Conservation (phyloP, 2,888 invertebrate genomes). For the Euclidia mi region DNA sequence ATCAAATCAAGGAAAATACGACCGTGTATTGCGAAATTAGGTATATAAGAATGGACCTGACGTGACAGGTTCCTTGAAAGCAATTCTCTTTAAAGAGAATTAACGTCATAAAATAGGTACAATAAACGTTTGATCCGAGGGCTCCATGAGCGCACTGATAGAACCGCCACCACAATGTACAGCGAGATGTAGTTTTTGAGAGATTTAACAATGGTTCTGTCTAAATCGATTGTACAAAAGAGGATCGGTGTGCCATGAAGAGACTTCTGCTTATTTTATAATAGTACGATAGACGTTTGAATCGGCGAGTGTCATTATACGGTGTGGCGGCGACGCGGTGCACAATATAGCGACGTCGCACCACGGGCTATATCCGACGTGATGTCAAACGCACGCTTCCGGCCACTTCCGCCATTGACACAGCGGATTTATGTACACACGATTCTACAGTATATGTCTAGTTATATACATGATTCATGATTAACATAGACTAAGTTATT, state of each 20-base stretch:
- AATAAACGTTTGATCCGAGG: conserved; percentile 50
- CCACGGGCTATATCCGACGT: conserved; percentile 58
- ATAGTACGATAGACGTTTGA: conserved; percentile 23
- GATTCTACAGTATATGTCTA: background rate
- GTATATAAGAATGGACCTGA: conserved; percentile 36
- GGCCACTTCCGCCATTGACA: conserved; percentile 57
- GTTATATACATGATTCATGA: background rate
- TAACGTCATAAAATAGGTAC: conserved; percentile 47
- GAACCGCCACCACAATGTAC: conserved; percentile 22
- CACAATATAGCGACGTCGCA: conserved; percentile 51
- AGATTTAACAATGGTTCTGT: conserved; percentile 16
- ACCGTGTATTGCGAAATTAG: conserved; percentile 47
- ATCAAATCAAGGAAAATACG: conserved; percentile 63
- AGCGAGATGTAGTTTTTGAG: conserved; percentile 19
- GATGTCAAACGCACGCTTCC: conserved; percentile 61
- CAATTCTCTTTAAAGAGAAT: conserved; percentile 50
- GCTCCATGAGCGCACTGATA: conserved; percentile 34
- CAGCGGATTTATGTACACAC: conserved; percentile 50
- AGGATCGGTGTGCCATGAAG: conserved; percentile 10
- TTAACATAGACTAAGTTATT: conserved; percentile 1
- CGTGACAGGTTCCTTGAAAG: conserved; percentile 45
- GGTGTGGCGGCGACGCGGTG: background rate
- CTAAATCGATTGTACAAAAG: conserved; percentile 7
- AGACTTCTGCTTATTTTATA: background rate
- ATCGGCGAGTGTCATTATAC: conserved; percentile 21